Evolutionary conservation across 2,888 invertebrate genomes (phyloP), one percentile per base, ranked within the genome.

Genomic region (Drosophila anomelani): DNA sequence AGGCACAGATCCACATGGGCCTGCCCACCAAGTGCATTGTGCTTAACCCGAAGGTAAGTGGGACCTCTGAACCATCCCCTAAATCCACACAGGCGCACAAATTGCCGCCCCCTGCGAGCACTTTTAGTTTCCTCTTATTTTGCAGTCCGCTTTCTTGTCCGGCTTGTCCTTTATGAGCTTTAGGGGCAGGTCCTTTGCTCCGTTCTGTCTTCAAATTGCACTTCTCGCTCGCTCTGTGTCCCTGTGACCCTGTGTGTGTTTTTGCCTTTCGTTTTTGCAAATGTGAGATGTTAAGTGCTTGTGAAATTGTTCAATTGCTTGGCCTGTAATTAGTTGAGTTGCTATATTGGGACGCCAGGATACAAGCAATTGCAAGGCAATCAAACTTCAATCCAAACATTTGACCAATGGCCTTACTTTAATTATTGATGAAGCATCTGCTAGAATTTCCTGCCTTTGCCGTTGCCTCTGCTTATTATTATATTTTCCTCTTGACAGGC

Each of bases 41-140:
- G 12, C 92, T 98, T 75, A 98, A 98, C 92, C 98, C 98, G 2
- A 98, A 98, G 94, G 92, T 92, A 87, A 88, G 85, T 88, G 81
- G 76, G 75, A 66, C 75, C 57, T 13, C 13, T 41, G 63, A 56
- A 39, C 41, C 49, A 23, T 26, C 44, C 51, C 20, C 46, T 29
- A 15, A 38, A 41, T 38, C 43, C 58, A 41, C 29, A 47, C 59
- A 41, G 63, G 53, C 62, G 46, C 59, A 56, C 58, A 81, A 75
- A 74, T 74, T 68, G 64, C 71, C 58, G 47, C 67, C 60, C 36
- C 63, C 54, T 54, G 43, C 69, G 26, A 54, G 36, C 41, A 43
- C 49, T 60, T 57, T 72, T 56, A 59, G 60, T 69, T 69, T 54
- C 32, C 56, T 54, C 41, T 61, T 61, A 55, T 60, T 67, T 60